Base-by-base conservation (phyloP, 2,797 vertebrate species). In the Pitangus sulphuratus region DNA sequence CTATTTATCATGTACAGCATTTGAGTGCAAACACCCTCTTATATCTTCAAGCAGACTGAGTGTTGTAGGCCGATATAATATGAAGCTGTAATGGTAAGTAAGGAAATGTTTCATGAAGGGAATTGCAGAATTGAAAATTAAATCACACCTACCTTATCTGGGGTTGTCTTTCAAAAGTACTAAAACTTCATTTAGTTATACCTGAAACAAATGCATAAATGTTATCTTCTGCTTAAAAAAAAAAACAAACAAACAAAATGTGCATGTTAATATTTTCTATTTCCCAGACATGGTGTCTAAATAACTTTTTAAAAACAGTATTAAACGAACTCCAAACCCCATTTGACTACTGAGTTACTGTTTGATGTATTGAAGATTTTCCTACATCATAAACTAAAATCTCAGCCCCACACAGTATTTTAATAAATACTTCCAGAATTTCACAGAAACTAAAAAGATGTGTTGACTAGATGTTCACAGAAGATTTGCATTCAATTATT, bases 151-250 rank as follows among this genome's bases (percentile, higher is more conserved):
- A 98, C 98, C 97, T 95, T 71, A 62, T 40, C 35, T 93, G 93
- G 77, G 39, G 95, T 57, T 95, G 97, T 60, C 97, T 98, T 72
- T 98, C 97, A 30, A 97, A 98, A 89, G 93, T 48, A 89, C 96
- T 98, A 69, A 98, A 95, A 93, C 91, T 97, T 96, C 31, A 31
- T 90, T 98, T 98, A 50, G 97, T 90, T 88, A 96, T 92, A 71
- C 95, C 98, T 98, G 93, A 69, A 95, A 97, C 13, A 90, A 95
- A 85, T 62, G 72, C 69, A 94, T 33, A 83, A 70, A 44, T 76
- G 58, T 30, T 66, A 82, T 62, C 37, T 90, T 81, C 40, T 42
- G 26, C 39, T 51, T 56, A 10, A 81, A 91, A 42, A 40, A 15
- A 40, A 40, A 42, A 18, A 1, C 9, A 40, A 40, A 40, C 6